phyloP scores from a whole-genome alignment of 2,797 vertebrate genomes.

The Syngnathus rostellatus region DNA sequence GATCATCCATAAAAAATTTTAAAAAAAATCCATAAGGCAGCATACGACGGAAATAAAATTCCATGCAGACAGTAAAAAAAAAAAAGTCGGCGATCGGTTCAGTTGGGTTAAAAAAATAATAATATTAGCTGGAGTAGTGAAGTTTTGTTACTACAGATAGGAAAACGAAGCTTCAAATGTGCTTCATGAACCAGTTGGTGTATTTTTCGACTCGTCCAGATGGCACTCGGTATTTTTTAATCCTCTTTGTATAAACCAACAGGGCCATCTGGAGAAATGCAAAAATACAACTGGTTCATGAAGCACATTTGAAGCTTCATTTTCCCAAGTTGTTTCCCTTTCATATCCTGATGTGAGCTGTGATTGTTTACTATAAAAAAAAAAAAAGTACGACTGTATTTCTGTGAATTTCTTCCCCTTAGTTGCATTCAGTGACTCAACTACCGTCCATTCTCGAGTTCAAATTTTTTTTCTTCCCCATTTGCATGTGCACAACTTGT shows the following conservation, averaged over 20 bases:
- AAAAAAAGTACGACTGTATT: neutral
- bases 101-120: conserved; percentile 24
- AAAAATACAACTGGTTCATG: too few species aligned
- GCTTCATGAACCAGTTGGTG: too few species aligned
- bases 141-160: neutral
- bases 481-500: conserved; percentile 8
- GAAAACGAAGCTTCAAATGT: too few species aligned
- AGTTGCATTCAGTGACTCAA: neutral
- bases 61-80: conserved; percentile 44
- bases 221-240: too few species aligned
- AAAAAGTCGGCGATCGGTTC: conserved; percentile 31
- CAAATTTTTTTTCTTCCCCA: too few species aligned
- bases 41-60: conserved; percentile 41
- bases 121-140: neutral
- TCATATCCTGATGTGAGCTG: conserved; percentile 23
- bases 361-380: conserved; percentile 24
- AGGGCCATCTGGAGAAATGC: too few species aligned
- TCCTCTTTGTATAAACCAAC: too few species aligned
- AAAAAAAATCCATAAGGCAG: conserved; percentile 57
- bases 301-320: too few species aligned
- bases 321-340: neutral
- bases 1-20: conserved; percentile 25
- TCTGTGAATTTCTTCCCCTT: neutral
- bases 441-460: neutral
- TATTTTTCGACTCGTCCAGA: too few species aligned